Conservation (phyloP, 2,888 invertebrate genomes). For the Atethmia centrago region DNA sequence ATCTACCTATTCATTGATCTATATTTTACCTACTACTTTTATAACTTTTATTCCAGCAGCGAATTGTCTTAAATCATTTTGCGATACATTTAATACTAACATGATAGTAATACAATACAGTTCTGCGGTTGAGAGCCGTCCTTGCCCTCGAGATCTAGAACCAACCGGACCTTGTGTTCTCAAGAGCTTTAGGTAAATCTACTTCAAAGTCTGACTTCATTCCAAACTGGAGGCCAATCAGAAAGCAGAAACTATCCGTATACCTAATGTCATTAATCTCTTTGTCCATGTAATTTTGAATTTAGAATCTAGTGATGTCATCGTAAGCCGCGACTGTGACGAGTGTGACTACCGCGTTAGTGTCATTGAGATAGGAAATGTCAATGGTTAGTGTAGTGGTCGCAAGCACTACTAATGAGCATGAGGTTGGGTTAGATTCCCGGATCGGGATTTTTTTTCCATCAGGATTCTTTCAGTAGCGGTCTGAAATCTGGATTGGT, state of each 20-base stretch:
- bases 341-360: too few species aligned
- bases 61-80: conserved; percentile 3
- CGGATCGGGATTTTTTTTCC: too few species aligned
- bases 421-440: too few species aligned
- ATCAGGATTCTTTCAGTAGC: too few species aligned
- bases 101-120: conserved; percentile 41
- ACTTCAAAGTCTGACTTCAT: conserved; percentile 26
- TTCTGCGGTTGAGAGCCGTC: conserved; percentile 66
- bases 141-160: conserved; percentile 76
- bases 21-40: not conserved
- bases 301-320: conserved; percentile 4
- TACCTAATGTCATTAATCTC: not conserved
- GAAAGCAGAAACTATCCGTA: not conserved
- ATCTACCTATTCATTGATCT: not conserved
- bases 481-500: too few species aligned
- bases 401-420: too few species aligned
- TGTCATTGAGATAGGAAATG: too few species aligned
- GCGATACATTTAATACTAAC: conserved; percentile 29
- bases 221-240: conserved; percentile 24
- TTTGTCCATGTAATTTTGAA: conserved; percentile 3
- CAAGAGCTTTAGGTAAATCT: conserved; percentile 39
- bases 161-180: conserved; percentile 75
- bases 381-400: too few species aligned
- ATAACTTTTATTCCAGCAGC: too few species aligned
- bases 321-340: too few species aligned